A percentile compares a stretch with the other conserved stretches of the same genome.
Evolutionary conservation across 2,113 vertebrate genomes (phyloP).

Genomic region (Dendropsophus ebraccatus): DNA sequence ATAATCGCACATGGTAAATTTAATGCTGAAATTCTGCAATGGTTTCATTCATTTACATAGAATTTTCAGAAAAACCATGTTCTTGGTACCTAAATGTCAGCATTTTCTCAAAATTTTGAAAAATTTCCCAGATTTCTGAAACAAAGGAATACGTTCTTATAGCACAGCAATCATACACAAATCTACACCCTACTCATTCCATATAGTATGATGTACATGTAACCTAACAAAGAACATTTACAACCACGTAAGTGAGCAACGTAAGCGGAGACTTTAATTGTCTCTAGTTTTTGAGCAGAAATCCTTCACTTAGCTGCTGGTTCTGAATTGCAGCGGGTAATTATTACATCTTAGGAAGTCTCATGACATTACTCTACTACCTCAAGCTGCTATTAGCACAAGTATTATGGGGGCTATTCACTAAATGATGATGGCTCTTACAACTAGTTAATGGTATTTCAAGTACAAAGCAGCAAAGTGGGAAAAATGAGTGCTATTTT

Average conservation of each 20-base stretch:
- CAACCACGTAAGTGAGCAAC: not conserved
- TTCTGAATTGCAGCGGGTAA: slow-evolving; percentile 27
- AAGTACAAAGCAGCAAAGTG: slow-evolving; percentile 26
- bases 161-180: too few relatives aligned
- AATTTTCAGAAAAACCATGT: too few relatives aligned
- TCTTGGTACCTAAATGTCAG: too few relatives aligned
- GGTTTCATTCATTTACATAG: too few relatives aligned
- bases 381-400: slow-evolving; percentile 19
- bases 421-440: slow-evolving; percentile 16
- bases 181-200: too few relatives aligned
- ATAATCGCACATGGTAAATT: too few relatives aligned
- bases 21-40: too few relatives aligned
- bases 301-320: slow-evolving; percentile 5
- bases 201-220: not conserved
- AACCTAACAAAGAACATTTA: not conserved
- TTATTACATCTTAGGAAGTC: slow-evolving; percentile 28
- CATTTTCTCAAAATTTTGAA: too few relatives aligned
- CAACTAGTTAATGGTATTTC: slow-evolving; percentile 42
- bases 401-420: slow-evolving; percentile 26
- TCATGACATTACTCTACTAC: not conserved
- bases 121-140: too few relatives aligned
- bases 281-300: slow-evolving; percentile 2
- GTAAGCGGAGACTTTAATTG: not conserved
- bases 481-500: slow-evolving; percentile 29
- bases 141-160: too few relatives aligned